A percentile compares a stretch with the other conserved stretches of the same genome.
These are phyloP conservation scores for Chinchilla lanigera DNA, from an alignment of 2,113 vertebrate species.

Conservation along the genomic window DNA sequence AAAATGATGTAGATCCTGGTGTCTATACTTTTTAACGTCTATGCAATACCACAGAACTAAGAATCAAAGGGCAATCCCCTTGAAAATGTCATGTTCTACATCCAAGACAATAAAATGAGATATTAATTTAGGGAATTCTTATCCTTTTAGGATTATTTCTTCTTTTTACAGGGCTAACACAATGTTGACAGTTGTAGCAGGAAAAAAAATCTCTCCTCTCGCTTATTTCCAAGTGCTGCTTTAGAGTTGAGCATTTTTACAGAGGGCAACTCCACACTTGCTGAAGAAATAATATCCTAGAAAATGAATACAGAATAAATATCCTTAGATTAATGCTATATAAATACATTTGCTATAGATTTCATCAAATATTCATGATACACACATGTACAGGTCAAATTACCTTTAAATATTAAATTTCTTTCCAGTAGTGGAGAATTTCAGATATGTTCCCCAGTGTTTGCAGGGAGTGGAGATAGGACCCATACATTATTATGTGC, in stretches of 20 bases:
- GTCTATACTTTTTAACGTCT: background rate
- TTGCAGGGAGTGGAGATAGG: constrained; percentile 82
- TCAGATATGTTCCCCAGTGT: constrained; percentile 83
- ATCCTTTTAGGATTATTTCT: background rate
- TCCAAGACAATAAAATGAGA: too few relatives aligned
- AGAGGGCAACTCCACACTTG: constrained; percentile 67
- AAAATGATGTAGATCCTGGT: background rate
- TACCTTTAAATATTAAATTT: constrained; percentile 93
- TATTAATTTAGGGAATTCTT: background rate
- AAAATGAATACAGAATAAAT: constrained; percentile 89
- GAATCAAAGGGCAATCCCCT: background rate
- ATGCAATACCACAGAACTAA: background rate
- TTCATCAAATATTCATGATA: constrained; percentile 90
- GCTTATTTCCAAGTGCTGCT: background rate
- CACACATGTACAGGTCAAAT: constrained; percentile 89
- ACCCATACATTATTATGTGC: constrained; percentile 78
- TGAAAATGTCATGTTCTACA: background rate
- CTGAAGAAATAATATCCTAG: constrained; percentile 86
- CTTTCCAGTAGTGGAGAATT: constrained; percentile 83
- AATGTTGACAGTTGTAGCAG: fast-evolving
- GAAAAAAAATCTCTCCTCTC: background rate
- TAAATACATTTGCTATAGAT: constrained; percentile 91
- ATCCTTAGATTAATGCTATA: constrained; percentile 87
- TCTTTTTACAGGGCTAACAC: background rate
- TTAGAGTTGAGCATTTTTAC: background rate